Percentiles rank a stretch among this genome's conserved stretches.
Conservation (phyloP, 2,888 invertebrate species). For the Terebella lapidaria region DNA sequence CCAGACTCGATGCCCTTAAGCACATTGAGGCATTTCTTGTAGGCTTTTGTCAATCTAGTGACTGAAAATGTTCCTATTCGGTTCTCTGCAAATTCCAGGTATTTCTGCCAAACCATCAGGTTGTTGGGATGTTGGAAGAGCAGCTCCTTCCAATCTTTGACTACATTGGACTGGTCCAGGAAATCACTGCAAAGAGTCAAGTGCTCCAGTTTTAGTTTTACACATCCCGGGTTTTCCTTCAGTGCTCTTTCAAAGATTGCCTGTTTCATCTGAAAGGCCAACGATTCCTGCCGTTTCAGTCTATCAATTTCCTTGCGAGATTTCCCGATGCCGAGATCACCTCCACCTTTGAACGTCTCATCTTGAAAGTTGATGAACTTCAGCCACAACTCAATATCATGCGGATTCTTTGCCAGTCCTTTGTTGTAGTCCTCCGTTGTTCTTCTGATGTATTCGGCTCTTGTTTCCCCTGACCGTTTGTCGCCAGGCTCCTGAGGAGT, state of each 20-base stretch:
- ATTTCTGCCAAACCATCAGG: conserved; percentile 49
- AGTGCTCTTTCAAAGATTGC: conserved; percentile 53
- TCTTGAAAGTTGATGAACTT: conserved; percentile 55
- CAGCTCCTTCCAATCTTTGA: conserved; percentile 51
- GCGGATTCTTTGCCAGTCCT: conserved; percentile 43
- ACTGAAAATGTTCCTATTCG: conserved; percentile 47
- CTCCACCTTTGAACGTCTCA: conserved; percentile 18
- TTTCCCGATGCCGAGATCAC: conserved; percentile 2
- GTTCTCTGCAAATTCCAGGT: conserved; percentile 48
- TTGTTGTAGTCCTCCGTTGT: conserved; percentile 40
- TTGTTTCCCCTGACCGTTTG: too few species aligned
- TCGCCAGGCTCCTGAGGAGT: background rate
- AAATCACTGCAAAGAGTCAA: conserved; percentile 45
- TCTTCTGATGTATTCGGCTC: too few species aligned
- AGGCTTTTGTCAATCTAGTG: conserved; percentile 39
- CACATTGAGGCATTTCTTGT: conserved; percentile 50
- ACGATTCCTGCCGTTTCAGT: conserved; percentile 11
- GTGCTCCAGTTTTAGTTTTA: conserved; percentile 46
- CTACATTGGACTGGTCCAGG: conserved; percentile 42
- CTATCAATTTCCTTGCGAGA: background rate
- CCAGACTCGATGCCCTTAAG: too few species aligned
- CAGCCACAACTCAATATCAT: conserved; percentile 50
- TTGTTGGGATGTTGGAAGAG: conserved; percentile 51
- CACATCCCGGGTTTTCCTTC: conserved; percentile 45
- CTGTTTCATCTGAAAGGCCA: conserved; percentile 51